Evolutionary conservation across 2,888 invertebrate species (phyloP).

Genomic region (Tenodera sinensis): DNA sequence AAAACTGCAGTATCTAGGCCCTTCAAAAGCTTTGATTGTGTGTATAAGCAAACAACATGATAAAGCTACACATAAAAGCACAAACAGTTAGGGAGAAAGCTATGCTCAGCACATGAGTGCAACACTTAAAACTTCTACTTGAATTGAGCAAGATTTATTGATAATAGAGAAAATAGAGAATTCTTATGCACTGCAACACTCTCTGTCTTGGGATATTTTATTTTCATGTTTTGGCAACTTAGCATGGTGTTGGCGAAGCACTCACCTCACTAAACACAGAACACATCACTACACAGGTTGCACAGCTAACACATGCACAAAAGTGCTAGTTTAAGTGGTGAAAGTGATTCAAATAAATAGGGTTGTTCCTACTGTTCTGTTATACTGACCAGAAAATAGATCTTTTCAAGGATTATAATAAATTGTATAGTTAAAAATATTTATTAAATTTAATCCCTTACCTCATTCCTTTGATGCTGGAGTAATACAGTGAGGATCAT

Average conservation of each 20-base stretch:
- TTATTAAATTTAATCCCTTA: background rate
- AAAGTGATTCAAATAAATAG: background rate
- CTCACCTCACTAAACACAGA: background rate
- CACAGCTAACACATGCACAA: background rate
- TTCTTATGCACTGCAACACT: background rate
- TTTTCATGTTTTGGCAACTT: background rate
- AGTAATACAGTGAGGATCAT: background rate
- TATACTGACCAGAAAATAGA: background rate
- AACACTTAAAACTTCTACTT: too few relatives aligned
- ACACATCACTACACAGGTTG: background rate
- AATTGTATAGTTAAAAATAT: background rate
- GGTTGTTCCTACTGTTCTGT: background rate
- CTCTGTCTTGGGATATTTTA: too few relatives aligned
- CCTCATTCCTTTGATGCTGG: background rate
- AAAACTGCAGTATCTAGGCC: too few relatives aligned
- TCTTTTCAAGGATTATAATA: background rate
- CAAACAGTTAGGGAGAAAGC: too few relatives aligned
- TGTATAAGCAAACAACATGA: too few relatives aligned
- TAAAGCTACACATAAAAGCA: too few relatives aligned
- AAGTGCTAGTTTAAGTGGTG: background rate
- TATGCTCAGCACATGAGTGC: too few relatives aligned
- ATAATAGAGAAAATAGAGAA: background rate
- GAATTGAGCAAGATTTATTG: background rate
- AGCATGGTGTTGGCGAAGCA: background rate
- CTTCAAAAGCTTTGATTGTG: too few relatives aligned